A percentile compares a stretch with the other conserved stretches of the same genome.
These are phyloP conservation scores for Acanthoscelides obtectus DNA, from an alignment of 2,888 invertebrate species.

Conservation along the genomic window DNA sequence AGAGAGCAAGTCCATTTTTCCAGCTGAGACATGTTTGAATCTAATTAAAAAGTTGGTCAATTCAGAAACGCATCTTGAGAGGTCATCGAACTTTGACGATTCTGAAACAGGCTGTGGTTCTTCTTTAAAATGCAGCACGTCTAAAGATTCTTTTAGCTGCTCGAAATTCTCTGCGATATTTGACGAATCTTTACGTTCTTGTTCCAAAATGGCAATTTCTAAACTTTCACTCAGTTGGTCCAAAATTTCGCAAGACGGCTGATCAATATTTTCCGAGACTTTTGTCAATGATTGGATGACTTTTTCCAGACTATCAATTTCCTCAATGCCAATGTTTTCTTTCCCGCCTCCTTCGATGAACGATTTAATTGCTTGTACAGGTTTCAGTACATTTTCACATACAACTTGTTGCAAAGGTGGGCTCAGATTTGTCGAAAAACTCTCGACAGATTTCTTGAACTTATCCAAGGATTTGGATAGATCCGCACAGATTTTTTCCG, in stretches of 20 bases:
- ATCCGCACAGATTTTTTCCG: neutral
- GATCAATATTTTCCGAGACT: conserved; percentile 28
- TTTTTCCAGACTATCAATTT: neutral
- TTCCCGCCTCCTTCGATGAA: neutral
- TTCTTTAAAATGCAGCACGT: neutral
- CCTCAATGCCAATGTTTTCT: neutral
- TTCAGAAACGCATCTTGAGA: neutral
- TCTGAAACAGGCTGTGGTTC: neutral
- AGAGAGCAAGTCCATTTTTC: conserved; percentile 32
- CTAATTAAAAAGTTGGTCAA: conserved; percentile 26
- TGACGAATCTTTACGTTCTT: neutral
- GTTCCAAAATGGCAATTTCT: conserved; percentile 24
- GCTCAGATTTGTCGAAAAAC: conserved; percentile 10
- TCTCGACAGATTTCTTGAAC: conserved; percentile 25
- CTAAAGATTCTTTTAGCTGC: conserved; percentile 1
- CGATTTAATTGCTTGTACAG: conserved; percentile 29
- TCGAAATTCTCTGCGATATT: neutral
- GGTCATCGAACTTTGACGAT: neutral
- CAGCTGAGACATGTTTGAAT: conserved; percentile 32
- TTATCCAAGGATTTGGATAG: conserved; percentile 19
- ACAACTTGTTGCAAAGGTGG: conserved; percentile 20
- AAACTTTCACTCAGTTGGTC: conserved; percentile 28
- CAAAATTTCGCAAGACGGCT: conserved; percentile 26
- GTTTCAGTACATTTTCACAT: conserved; percentile 27
- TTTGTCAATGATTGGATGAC: conserved; percentile 8